Evolutionary conservation across 37 sponge, comb jelly and placozoan genomes (phyloP).

Genomic region (Ianthella basta): DNA sequence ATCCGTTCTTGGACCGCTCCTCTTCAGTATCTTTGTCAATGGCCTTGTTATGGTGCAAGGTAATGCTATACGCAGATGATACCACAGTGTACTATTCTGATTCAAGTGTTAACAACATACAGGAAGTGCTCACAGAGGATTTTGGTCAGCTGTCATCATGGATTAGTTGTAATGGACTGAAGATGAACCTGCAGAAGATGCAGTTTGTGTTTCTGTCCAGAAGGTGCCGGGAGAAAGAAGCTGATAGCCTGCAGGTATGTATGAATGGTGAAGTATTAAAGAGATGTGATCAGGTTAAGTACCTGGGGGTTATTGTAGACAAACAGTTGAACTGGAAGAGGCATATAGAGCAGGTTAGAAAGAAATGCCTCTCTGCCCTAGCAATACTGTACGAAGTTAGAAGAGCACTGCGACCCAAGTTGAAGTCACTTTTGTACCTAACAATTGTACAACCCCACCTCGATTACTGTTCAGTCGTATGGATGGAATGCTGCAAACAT

Average conservation of each 20-base stretch:
- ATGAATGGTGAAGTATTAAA: not conserved
- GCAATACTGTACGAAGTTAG: not conserved
- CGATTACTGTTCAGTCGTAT: not conserved
- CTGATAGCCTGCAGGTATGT: not conserved
- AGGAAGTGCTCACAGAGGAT: not conserved
- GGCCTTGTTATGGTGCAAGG: not conserved
- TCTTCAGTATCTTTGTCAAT: constrained; percentile 1
- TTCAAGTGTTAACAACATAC: not conserved
- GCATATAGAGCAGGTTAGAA: not conserved
- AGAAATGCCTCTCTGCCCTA: constrained; percentile 1
- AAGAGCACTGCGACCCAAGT: not conserved
- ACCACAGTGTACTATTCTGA: constrained; percentile 10
- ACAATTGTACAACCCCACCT: not conserved
- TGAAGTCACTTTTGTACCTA: constrained; percentile 2
- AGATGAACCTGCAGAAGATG: constrained; percentile 11
- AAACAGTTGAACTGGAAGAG: constrained; percentile 6
- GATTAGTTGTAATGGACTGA: constrained; percentile 27
- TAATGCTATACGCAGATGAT: constrained; percentile 1
- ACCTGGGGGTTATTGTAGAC: not conserved
- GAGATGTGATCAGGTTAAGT: constrained; percentile 1
- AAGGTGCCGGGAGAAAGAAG: constrained; percentile 2
- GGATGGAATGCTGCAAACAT: not conserved
- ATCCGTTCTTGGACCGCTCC: constrained; percentile 2
- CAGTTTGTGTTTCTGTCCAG: not conserved
- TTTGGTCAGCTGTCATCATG: not conserved